phyloP scores from a whole-genome alignment of 2,113 vertebrate species.

The Xenopus tropicalis region UCB_Xtro_10.0 CM004445.2:131606001-131606500 shows the following conservation, averaged over 20 bases:
- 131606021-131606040: not conserved
- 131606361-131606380: too few species aligned
- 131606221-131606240: not conserved
- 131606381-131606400: too few species aligned
- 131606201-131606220: not conserved
- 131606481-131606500: too few species aligned
- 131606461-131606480: too few species aligned
- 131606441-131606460: too few species aligned
- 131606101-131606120: not conserved
- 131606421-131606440: too few species aligned
- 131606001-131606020: not conserved
- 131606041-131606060: not conserved
- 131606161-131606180: constrained; percentile 1
- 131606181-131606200: not conserved
- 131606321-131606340: too few species aligned
- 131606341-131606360: not conserved
- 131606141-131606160: not conserved
- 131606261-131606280: not conserved
- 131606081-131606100: not conserved
- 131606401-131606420: too few species aligned
- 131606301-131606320: not conserved
- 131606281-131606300: not conserved
- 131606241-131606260: not conserved
- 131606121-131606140: not conserved
- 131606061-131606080: too few species aligned